phyloP scores from a whole-genome alignment of 2,113 vertebrate species.

The Gobio gobio region DNA sequence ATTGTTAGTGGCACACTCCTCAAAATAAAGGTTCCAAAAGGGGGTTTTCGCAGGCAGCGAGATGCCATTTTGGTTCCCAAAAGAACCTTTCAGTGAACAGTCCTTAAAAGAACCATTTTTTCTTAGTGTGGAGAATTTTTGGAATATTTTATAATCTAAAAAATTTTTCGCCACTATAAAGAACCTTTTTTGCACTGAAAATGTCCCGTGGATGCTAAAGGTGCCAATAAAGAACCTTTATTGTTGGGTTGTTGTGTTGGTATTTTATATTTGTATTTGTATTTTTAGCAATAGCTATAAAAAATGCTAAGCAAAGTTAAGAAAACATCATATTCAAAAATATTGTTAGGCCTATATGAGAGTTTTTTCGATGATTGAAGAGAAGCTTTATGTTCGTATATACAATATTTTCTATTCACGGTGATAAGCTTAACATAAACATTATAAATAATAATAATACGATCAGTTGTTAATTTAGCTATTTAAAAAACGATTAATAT shows the following conservation, averaged over 20 bases:
- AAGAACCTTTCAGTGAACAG: too few species aligned
- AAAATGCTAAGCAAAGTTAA: neutral
- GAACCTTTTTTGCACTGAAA: too few species aligned
- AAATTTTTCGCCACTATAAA: too few species aligned
- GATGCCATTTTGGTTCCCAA: too few species aligned
- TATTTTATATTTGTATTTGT: neutral
- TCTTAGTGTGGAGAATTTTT: too few species aligned
- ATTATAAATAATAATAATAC: neutral
- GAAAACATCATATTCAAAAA: neutral
- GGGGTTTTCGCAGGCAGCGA: too few species aligned
- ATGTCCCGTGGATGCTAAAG: too few species aligned
- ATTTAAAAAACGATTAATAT: neutral
- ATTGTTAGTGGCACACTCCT: neutral
- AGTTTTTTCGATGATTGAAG: neutral
- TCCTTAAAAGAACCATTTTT: too few species aligned
- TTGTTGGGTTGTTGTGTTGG: neutral
- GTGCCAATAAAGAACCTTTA: too few species aligned
- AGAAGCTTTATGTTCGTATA: neutral
- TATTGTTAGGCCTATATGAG: neutral
- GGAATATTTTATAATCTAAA: too few species aligned
- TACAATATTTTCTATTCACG: neutral
- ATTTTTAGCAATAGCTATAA: too few species aligned
- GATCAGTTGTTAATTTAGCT: neutral
- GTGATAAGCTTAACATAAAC: neutral
- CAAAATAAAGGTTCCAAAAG: too few species aligned